Evolutionary conservation across 2,888 invertebrate species (phyloP).

Genomic region (Ichneumoninae sp.): DNA sequence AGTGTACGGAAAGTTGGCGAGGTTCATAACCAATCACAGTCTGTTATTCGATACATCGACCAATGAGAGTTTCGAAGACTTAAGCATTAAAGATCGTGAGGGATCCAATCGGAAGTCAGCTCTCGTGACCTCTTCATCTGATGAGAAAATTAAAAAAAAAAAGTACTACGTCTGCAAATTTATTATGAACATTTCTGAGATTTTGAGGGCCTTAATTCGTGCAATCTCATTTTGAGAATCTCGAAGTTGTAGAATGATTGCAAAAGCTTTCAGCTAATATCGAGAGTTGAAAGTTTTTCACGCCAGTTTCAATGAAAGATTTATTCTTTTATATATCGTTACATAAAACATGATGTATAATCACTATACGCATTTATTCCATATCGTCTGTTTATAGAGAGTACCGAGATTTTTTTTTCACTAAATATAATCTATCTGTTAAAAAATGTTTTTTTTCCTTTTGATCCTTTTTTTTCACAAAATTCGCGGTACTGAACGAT

Average conservation of each 20-base stretch:
- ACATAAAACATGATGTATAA: conserved; percentile 47
- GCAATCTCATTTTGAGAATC: not conserved
- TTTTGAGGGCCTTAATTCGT: not conserved
- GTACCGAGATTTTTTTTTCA: conserved; percentile 48
- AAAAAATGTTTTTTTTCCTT: conserved; percentile 19
- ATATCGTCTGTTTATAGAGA: conserved; percentile 49
- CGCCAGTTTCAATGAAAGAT: conserved; percentile 34
- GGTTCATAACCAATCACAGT: not conserved
- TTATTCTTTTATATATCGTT: conserved; percentile 59
- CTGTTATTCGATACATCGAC: not conserved
- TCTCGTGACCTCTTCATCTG: not conserved
- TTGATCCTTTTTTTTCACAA: conserved; percentile 19
- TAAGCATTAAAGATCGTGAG: not conserved
- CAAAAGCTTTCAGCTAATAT: not conserved
- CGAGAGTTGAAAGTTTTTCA: not conserved
- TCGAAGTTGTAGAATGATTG: not conserved
- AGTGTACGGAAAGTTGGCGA: too few relatives aligned
- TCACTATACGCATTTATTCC: conserved; percentile 43
- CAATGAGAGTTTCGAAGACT: not conserved
- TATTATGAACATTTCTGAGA: not conserved
- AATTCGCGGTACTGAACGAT: conserved; percentile 41
- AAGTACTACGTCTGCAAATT: not conserved
- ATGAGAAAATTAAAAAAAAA: not conserved
- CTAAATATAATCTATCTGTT: conserved; percentile 43
- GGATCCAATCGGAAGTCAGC: not conserved